These are phyloP conservation scores for Hirtodrosophila confusa DNA, from an alignment of 2,888 invertebrate genomes.

Conservation along the genomic window DNA sequence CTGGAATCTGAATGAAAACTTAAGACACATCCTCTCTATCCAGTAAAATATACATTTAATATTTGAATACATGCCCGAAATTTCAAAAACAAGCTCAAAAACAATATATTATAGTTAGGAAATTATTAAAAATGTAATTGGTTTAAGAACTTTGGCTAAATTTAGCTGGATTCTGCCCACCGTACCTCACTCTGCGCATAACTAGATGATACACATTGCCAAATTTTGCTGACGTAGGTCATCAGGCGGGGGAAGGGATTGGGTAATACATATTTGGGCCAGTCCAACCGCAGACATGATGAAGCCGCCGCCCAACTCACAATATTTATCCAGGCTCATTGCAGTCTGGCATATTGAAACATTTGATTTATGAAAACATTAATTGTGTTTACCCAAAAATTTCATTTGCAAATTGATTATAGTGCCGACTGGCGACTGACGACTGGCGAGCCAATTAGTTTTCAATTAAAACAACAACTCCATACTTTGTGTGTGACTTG, in stretches of 20 bases:
- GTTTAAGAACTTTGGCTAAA: no score
- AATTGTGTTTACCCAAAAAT: constrained; percentile 58
- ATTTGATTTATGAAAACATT: constrained; percentile 44
- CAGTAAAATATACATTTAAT: no score
- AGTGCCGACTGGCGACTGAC: not conserved
- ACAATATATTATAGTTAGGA: no score
- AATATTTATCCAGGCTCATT: constrained; percentile 33
- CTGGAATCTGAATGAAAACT: no score
- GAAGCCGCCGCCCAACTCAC: no score
- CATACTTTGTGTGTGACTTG: constrained; percentile 21
- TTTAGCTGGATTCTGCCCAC: not conserved
- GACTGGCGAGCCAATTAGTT: constrained; percentile 33
- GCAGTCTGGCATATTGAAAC: constrained; percentile 22
- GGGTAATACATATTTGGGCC: not conserved
- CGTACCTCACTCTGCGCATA: not conserved
- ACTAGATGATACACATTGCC: constrained; percentile 16
- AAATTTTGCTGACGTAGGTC: constrained; percentile 49
- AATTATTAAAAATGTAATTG: no score
- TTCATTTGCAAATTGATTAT: constrained; percentile 52
- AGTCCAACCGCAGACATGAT: constrained; percentile 1
- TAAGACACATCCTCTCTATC: no score
- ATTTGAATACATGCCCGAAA: no score
- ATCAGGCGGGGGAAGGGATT: not conserved
- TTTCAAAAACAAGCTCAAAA: no score
- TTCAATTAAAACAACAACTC: constrained; percentile 35